Evolutionary conservation across 2,797 vertebrate species (phyloP), one percentile per base, ranked within the genome.

Genomic region (Hippoglossus hippoglossus): DNA sequence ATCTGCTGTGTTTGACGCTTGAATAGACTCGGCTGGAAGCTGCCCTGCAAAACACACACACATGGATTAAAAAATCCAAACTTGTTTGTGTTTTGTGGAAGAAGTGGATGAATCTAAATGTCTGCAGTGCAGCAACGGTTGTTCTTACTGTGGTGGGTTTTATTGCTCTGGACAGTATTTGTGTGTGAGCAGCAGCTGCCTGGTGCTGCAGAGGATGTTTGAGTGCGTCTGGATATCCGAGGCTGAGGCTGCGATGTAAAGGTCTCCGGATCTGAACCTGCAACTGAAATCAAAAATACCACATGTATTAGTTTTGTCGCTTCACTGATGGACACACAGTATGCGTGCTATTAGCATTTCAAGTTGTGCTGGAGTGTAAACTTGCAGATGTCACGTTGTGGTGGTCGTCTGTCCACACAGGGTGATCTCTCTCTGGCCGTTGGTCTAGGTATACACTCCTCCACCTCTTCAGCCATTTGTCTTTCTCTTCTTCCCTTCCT

Each of bases 141-240:
- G 64, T 18, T 64, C 92, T 85, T 87, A 97, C 96, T 90, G 80
- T 82, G 71, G 41, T 82, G 71, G 1, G 82, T 89, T 53, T 86
- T 92, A 56, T 19, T 79, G 71, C 87, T 87, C 3, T 41, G 47
- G 70, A 71, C 67, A 0, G 28, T 3, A 1, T 62, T 16, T 46
- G 71, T 22, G 51, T 12, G 70, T 25, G 65, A 56, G 16, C 3
- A 16, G 28, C 18, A 8, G 63, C 46, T 44, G 24, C 59, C 68
- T 24, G 63, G 8, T 44, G 52, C 56, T 47, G 54, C 52, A 57
- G 59, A 2, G 0, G 75, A 81, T 24, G 70, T 56, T 11, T 89
- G 84, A 25, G 67, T 86, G 34, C n/a, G 74, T 62, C 86, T 92
- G 80, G 82, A 84, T 39, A 85, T 78, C 53, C n/a, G 60, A 57